A percentile compares a stretch with the other conserved stretches of the same genome.
Evolutionary conservation across 1,140 invertebrate genomes (phyloP).

Genomic region (Eurytemora carolleeae): DNA sequence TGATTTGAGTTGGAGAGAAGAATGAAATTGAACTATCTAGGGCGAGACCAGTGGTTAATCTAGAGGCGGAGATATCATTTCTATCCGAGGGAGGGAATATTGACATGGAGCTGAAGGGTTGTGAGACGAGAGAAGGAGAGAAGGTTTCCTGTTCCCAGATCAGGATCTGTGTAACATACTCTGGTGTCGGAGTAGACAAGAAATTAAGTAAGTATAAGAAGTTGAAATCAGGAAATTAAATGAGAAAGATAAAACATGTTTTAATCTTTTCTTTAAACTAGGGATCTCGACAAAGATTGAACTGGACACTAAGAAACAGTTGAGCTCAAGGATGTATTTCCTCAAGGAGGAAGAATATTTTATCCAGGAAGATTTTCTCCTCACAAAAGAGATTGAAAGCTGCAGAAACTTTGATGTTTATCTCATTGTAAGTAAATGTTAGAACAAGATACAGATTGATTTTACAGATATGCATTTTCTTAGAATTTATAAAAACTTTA

Average conservation of each 20-base stretch:
- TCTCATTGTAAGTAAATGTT: not conserved
- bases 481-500: no score
- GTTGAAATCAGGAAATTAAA: no score
- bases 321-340: not conserved
- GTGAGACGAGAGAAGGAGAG: not conserved
- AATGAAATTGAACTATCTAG: no score
- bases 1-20: no score
- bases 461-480: no score
- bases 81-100: constrained; percentile 25
- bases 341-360: not conserved
- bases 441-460: no score
- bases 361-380: not conserved
- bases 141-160: not conserved
- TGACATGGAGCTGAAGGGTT: not conserved
- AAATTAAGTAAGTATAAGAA: not conserved
- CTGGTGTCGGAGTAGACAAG: not conserved
- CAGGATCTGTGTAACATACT: not conserved
- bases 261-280: no score
- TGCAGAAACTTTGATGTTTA: not conserved
- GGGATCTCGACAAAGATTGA: not conserved
- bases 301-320: not conserved
- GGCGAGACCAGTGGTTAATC: constrained; percentile 65
- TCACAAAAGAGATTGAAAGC: not conserved
- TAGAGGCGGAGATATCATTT: constrained; percentile 49
- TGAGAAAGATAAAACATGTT: no score